Percentiles rank a stretch among this genome's conserved stretches.
Conservation (phyloP, 2,797 vertebrate species). For the Sphenopsis melanotis region DNA sequence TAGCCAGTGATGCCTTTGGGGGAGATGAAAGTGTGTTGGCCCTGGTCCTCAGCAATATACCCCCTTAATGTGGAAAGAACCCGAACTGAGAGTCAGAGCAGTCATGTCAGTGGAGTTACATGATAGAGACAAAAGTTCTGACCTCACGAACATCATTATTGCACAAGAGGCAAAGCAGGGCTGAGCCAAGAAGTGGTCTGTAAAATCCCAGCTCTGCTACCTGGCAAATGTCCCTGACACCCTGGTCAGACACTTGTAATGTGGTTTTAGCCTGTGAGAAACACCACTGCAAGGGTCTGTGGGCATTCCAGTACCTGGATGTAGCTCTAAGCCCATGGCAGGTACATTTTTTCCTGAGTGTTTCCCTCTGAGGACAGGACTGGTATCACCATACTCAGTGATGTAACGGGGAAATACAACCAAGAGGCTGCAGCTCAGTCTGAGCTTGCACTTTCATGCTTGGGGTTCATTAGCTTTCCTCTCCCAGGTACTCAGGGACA, state of each 20-base stretch:
- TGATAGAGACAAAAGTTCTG: background rate
- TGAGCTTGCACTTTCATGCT: background rate
- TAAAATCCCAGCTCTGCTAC: background rate
- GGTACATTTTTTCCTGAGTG: background rate
- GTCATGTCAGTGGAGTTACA: background rate
- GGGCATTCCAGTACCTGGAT: background rate
- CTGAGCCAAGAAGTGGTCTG: background rate
- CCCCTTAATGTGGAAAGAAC: background rate
- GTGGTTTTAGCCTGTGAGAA: background rate
- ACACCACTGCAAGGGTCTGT: background rate
- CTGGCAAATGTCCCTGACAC: background rate
- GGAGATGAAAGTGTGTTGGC: background rate
- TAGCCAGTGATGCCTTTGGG: background rate
- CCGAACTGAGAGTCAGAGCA: background rate
- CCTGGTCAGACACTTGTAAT: background rate
- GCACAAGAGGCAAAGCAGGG: background rate
- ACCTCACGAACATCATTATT: background rate
- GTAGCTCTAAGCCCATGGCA: background rate
- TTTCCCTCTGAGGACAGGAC: background rate
- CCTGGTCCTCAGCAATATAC: background rate
- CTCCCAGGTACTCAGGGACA: background rate
- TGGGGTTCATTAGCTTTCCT: background rate
- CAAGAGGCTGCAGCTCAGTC: background rate
- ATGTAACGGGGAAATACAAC: background rate
- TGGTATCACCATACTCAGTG: background rate